Percentiles rank a stretch among this genome's conserved stretches.
Conservation (phyloP, 2,113 vertebrate species). For the Prionailurus viverrinus region DNA sequence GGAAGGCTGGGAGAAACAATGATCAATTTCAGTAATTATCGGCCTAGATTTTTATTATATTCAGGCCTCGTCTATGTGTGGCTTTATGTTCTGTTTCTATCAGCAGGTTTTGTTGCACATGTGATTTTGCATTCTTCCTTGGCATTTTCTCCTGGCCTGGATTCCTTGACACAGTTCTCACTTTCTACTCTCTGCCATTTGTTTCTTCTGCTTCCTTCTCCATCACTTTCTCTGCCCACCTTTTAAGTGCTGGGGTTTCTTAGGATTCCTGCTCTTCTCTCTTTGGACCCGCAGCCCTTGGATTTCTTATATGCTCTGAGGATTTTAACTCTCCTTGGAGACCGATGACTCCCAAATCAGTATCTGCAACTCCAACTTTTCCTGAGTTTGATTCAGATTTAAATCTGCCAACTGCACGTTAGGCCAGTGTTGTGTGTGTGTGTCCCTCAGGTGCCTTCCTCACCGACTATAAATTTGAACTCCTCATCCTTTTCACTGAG, state of each 20-base stretch:
- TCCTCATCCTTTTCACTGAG: not conserved
- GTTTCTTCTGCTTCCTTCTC: not conserved
- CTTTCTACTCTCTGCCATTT: not conserved
- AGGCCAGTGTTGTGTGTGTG: not conserved
- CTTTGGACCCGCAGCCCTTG: not conserved
- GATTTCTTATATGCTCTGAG: not conserved
- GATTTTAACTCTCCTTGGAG: not conserved
- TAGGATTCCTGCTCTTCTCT: not conserved
- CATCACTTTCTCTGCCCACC: not conserved
- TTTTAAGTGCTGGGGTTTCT: not conserved
- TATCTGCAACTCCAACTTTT: not conserved
- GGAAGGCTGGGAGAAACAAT: not conserved
- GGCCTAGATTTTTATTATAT: not conserved
- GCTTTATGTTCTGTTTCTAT: not conserved
- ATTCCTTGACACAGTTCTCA: not conserved
- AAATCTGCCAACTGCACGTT: not conserved
- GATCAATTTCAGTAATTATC: not conserved
- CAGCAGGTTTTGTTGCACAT: not conserved
- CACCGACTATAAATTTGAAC: not conserved
- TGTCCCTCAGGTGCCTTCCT: not conserved
- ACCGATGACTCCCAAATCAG: not conserved
- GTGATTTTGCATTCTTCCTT: not conserved
- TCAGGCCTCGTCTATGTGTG: accelerated
- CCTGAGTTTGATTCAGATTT: not conserved
- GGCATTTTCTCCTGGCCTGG: no score